Evolutionary conservation across 2,888 invertebrate species (phyloP), one percentile per base, ranked within the genome.

Genomic region (Drosophila mercatorum): DNA sequence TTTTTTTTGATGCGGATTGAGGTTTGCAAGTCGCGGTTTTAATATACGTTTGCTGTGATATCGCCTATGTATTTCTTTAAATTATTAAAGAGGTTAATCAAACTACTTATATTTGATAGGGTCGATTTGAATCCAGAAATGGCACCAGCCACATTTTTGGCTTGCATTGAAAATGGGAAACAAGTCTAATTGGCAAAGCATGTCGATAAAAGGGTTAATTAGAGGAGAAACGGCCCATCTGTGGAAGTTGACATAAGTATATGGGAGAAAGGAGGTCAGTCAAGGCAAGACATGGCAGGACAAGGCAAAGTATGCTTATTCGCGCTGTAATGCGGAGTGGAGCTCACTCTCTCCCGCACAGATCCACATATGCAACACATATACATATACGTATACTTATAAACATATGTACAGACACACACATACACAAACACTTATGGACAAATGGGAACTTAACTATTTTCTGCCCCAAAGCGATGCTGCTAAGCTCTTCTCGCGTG

Each of bases 181-280:
- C 31, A 41, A 34, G 22, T 43, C 8, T 36, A 57, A 44, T 60
- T 72, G 59, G 52, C 52, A 67, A 36, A 62, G 59, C 63, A 73
- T 78, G 80, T 80, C 78, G 75, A 73, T 80, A 80, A 78, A 83
- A 72, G 87, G 83, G 85, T 85, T 88, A 88, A 84, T 88, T 85
- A 88, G 57, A 75, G 75, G 73, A 61, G 77, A 66, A 78, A 75
- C 41, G 58, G 57, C 58, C 68, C 68, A 53, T 66, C 57, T 66
- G 72, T 57, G 26, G 55, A 67, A 55, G 55, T 47, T 52, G 66
- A 47, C 66, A 53, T n/a, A 22, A 53, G 22, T 14, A 38, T 22
- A 14, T 36, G 52, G 52, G 14, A 58, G 52, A 65, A 79, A 69
- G 49, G 65, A 62, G 81, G 70, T 77, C 65, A 56, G 55, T n/a